Evolutionary conservation across 2,797 vertebrate species (phyloP).

Genomic region (Thripadectes ignobilis): DNA sequence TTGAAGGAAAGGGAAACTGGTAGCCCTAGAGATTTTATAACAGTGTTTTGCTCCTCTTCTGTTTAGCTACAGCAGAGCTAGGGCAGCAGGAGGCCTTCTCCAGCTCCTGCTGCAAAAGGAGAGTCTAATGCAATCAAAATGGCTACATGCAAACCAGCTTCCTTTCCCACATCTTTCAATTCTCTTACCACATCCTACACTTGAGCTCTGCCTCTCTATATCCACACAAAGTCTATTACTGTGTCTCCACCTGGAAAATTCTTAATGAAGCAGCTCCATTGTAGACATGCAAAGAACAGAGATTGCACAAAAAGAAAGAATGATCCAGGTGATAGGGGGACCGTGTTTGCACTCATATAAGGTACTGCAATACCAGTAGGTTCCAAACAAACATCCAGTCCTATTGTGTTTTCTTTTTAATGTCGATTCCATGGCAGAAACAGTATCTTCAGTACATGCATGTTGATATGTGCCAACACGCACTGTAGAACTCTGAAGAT

Average conservation of each 20-base stretch:
- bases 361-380: background rate
- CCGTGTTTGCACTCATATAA: background rate
- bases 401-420: background rate
- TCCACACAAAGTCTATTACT: background rate
- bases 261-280: background rate
- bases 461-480: accelerated
- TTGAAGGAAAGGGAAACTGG: background rate
- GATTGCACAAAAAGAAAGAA: background rate
- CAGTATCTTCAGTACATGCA: background rate
- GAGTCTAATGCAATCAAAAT: background rate
- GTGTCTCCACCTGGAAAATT: background rate
- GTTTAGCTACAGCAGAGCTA: background rate
- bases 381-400: background rate
- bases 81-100: background rate
- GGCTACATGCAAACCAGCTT: background rate
- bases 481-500: background rate
- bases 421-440: accelerated
- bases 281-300: background rate
- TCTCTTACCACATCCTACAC: background rate
- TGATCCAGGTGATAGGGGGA: background rate
- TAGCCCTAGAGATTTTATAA: background rate
- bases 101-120: background rate
- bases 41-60: background rate
- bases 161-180: background rate
- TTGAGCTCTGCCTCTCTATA: background rate